phyloP scores from a whole-genome alignment of 2,888 invertebrate genomes.

The Mythimna ferrago region DNA sequence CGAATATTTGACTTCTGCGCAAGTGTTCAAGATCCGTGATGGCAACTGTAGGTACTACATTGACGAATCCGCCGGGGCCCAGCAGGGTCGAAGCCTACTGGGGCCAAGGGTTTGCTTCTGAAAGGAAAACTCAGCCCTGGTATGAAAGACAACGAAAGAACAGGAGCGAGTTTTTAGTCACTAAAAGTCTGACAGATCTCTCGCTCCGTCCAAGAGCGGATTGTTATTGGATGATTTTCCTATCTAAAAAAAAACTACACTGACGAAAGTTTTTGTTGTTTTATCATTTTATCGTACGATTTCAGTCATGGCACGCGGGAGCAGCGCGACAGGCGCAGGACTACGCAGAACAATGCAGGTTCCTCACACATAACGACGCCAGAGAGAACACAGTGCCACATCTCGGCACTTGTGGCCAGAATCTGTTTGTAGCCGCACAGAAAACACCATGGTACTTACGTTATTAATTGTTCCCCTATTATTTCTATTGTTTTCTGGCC shows the following conservation, averaged over 20 bases:
- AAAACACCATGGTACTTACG: constrained; percentile 93
- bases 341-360: constrained; percentile 94
- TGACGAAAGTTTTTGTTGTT: neutral
- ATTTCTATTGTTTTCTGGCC: constrained; percentile 7
- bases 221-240: too few species aligned
- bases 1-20: too few species aligned
- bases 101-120: too few species aligned
- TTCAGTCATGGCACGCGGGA: constrained; percentile 93
- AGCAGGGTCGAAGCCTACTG: too few species aligned
- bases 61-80: too few species aligned
- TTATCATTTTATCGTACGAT: constrained; percentile 8
- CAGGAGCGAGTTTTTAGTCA: too few species aligned
- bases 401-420: constrained; percentile 95
- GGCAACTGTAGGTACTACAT: too few species aligned
- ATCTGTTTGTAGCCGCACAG: constrained; percentile 95
- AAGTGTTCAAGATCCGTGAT: too few species aligned
- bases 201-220: too few species aligned
- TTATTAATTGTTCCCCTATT: constrained; percentile 10
- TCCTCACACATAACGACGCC: constrained; percentile 93
- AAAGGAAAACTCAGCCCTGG: too few species aligned
- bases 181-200: too few species aligned
- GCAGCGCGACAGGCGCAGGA: constrained; percentile 94
- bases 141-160: too few species aligned
- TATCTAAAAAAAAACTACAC: neutral
- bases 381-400: constrained; percentile 92